phyloP scores from a whole-genome alignment of 2,888 invertebrate genomes.

The Drosophila nr. perissopoda region DNA sequence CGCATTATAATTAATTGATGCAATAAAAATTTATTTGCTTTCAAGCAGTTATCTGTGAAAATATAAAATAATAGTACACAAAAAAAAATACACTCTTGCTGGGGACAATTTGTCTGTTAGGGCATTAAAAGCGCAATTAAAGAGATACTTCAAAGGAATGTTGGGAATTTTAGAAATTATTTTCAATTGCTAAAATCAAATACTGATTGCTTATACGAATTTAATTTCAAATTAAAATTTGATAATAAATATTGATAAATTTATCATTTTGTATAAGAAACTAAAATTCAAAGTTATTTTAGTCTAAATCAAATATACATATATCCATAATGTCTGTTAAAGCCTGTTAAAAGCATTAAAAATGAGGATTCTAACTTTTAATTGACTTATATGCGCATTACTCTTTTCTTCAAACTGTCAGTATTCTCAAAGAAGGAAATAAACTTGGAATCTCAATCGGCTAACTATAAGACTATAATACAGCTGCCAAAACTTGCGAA shows the following conservation, averaged over 20 bases:
- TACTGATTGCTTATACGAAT: background rate
- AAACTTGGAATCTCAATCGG: background rate
- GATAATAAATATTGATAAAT: background rate
- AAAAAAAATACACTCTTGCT: background rate
- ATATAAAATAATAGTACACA: background rate
- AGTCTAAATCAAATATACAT: background rate
- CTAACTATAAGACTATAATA: background rate
- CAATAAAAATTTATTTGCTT: slow-evolving; percentile 41
- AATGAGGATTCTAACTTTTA: background rate
- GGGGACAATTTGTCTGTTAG: background rate
- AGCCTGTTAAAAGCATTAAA: background rate
- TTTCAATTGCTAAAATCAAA: background rate
- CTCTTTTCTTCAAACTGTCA: background rate
- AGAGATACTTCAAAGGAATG: background rate
- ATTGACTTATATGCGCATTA: background rate
- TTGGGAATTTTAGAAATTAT: background rate
- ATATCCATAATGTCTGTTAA: background rate
- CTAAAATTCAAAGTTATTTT: background rate
- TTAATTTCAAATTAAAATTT: background rate
- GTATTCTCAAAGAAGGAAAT: background rate
- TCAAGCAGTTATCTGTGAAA: slow-evolving; percentile 14
- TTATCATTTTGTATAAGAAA: background rate
- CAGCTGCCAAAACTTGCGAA: background rate
- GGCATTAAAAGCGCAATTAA: background rate
- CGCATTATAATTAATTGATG: slow-evolving; percentile 49